Conservation (phyloP, 1,140 invertebrate genomes). For the Calosoma granatense region DNA sequence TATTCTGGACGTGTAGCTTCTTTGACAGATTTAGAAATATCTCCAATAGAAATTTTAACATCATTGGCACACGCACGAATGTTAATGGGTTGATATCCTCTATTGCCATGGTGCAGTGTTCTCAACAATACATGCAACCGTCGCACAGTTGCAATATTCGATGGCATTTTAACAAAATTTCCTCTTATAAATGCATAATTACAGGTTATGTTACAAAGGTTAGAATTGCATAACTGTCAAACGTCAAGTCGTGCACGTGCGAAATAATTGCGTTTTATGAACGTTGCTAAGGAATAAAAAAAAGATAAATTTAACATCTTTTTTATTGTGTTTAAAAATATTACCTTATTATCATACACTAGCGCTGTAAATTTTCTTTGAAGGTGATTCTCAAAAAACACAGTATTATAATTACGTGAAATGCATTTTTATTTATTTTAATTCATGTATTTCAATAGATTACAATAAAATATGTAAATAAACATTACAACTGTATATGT, state of each 20-base stretch:
- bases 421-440: too few species aligned
- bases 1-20: conserved; percentile 59
- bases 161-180: conserved; percentile 3
- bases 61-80: conserved; percentile 38
- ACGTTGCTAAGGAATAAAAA: too few species aligned
- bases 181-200: neutral
- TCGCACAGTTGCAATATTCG: neutral
- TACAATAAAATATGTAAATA: too few species aligned
- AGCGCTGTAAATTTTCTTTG: too few species aligned
- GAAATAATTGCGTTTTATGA: too few species aligned
- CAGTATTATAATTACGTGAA: too few species aligned
- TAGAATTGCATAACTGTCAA: conserved; percentile 3
- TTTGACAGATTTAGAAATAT: conserved; percentile 56
- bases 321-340: too few species aligned
- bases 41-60: conserved; percentile 60
- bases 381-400: too few species aligned
- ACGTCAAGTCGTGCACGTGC: neutral
- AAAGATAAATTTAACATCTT: too few species aligned
- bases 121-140: conserved; percentile 10
- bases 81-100: conserved; percentile 12
- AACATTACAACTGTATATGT: too few species aligned
- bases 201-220: neutral
- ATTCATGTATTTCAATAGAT: too few species aligned
- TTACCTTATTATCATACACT: too few species aligned
- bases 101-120: neutral